Evolutionary conservation across 1,140 invertebrate species (phyloP), one percentile per base, ranked within the genome.

Genomic region (Belonocnema kinseyi): DNA sequence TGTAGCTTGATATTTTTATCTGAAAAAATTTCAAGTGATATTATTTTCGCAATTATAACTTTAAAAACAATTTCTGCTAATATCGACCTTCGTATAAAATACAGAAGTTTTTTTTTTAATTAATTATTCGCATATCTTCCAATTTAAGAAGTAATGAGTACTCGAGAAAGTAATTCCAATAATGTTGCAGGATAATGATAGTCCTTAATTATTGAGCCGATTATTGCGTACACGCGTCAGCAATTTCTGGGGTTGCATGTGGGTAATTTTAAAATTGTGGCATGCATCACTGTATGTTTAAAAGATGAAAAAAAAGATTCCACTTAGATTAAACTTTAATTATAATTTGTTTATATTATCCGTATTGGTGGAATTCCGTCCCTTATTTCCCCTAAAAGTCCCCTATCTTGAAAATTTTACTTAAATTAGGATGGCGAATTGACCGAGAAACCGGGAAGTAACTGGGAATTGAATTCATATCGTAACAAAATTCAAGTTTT

Each of bases 141-240:
- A 66, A 40, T 66, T 66, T 66, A 46, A 33, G 7, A 40, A 33
- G 14, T 66, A 66, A 66, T 66, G 61, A 66, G 61, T 26, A 66
- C 17, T 66, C n/a, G 61, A 66, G 61, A 40, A 66, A 66, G 61
- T 66, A 26, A 66, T 66, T 66, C 61, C 61, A 66, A 66, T 66
- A 66, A 66, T 66, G 33, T 33, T 66, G n/a, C 40, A 66, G 16
- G 61, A 14, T 66, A 16, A 66, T 66, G 26, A 16, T 46, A 46
- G 13, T 66, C 6, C 5, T 46, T 66, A 66, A 66, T 66, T 66
- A 66, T 66, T 56, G 54, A 56, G 40, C 40, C 40, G 40, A 56
- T 66, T 66, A 66, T 66, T 66, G 33, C 61, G 1, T 66, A 66
- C 26, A 66, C 17, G 53, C 53, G 13, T 54, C 53, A 16, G 61